phyloP scores from a whole-genome alignment of 1,140 invertebrate species.

The Drosophila rufa region DNA sequence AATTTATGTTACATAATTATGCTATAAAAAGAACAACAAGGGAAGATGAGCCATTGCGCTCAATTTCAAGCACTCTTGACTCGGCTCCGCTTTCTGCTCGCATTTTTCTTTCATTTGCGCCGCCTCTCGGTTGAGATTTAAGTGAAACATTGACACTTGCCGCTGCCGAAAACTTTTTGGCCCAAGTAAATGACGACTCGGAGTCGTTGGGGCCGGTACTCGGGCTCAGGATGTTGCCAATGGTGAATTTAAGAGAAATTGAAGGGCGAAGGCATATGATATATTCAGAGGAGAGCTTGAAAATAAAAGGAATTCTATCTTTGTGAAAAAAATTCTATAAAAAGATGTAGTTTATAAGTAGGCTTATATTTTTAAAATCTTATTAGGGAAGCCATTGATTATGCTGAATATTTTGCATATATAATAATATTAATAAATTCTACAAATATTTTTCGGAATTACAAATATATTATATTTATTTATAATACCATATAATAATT shows the following conservation, averaged over 20 bases:
- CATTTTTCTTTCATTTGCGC: constrained; percentile 44
- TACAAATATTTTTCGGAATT: no score
- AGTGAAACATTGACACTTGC: constrained; percentile 73
- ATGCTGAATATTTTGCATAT: no score
- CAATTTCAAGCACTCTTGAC: constrained; percentile 58
- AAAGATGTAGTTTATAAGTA: no score
- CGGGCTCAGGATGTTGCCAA: constrained; percentile 24
- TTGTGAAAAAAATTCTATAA: background rate
- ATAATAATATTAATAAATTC: no score
- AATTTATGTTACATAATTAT: constrained; percentile 85
- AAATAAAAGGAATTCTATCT: background rate
- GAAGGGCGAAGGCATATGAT: background rate
- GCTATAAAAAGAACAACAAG: constrained; percentile 67
- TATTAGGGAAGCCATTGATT: no score
- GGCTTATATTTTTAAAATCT: background rate
- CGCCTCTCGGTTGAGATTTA: constrained; percentile 56
- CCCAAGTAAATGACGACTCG: constrained; percentile 46
- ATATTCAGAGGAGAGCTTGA: background rate
- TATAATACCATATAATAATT: no score
- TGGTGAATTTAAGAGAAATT: background rate
- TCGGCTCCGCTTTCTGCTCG: constrained; percentile 32
- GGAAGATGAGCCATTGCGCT: constrained; percentile 54
- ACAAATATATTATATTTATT: no score
- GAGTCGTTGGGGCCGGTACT: no score
- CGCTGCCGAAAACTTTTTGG: constrained; percentile 45